Percentiles rank a stretch among this genome's conserved stretches.
Conservation (phyloP, 2,113 vertebrate genomes). For the Galbula dea region DNA sequence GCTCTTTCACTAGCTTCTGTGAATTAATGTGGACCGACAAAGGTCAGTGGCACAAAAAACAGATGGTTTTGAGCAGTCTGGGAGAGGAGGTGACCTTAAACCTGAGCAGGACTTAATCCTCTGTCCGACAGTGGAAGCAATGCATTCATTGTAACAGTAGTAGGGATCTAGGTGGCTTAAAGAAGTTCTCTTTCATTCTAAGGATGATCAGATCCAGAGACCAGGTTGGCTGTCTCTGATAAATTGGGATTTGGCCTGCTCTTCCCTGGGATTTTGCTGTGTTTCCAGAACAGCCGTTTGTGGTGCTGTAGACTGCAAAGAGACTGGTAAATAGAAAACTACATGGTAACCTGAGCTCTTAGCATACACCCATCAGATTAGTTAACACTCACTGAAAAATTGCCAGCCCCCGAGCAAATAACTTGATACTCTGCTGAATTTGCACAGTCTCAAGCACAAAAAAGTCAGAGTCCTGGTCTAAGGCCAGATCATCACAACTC, state of each 20-base stretch:
- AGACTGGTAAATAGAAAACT: not conserved
- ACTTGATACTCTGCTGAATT: not conserved
- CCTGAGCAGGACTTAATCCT: slow-evolving; percentile 23
- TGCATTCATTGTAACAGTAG: not conserved
- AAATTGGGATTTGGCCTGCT: not conserved
- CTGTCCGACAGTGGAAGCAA: not conserved
- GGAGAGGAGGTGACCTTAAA: slow-evolving; percentile 28
- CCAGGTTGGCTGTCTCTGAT: not conserved
- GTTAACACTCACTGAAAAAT: slow-evolving; percentile 5
- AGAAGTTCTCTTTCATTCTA: not conserved
- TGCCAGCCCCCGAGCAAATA: not conserved
- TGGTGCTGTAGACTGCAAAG: not conserved
- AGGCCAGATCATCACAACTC: not conserved
- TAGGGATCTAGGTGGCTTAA: not conserved
- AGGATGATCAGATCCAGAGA: not conserved
- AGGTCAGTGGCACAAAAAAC: slow-evolving; percentile 30
- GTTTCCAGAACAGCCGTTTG: not conserved
- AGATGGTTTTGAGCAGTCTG: not conserved
- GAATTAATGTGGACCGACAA: not conserved
- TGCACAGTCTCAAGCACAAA: not conserved
- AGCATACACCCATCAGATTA: not conserved
- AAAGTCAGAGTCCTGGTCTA: slow-evolving; percentile 12
- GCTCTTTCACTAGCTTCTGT: not conserved
- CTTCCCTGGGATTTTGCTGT: not conserved
- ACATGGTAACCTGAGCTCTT: not conserved